Percentiles rank a stretch among this genome's conserved stretches.
Evolutionary conservation across 2,797 vertebrate species (phyloP).

Genomic region (Labeo calbasu): DNA sequence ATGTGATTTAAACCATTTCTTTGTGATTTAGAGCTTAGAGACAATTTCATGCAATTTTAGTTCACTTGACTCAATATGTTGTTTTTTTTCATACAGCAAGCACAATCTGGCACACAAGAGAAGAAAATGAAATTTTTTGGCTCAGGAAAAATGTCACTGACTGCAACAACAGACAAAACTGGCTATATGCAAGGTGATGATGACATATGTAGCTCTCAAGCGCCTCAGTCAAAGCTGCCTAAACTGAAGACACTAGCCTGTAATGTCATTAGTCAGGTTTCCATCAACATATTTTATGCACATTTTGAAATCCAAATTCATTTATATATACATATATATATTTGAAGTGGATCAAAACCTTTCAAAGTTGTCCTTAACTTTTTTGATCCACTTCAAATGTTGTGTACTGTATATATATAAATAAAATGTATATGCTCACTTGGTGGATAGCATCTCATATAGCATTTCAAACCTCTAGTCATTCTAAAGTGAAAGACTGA

Average conservation of each 20-base stretch:
- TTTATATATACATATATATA: too few relatives aligned
- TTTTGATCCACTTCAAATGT: too few relatives aligned
- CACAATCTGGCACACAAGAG: constrained; percentile 84
- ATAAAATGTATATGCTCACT: not conserved
- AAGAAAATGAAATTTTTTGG: constrained; percentile 91
- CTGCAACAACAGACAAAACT: constrained; percentile 84
- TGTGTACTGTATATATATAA: too few relatives aligned
- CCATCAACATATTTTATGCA: not conserved
- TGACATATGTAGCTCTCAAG: not conserved
- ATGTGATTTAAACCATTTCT: not conserved
- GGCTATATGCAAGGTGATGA: constrained; percentile 86
- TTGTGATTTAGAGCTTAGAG: not conserved
- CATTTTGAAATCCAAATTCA: not conserved
- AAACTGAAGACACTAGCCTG: not conserved
- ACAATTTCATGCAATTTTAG: not conserved
- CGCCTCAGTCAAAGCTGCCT: not conserved
- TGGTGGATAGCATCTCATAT: not conserved
- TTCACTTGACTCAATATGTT: not conserved
- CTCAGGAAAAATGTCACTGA: constrained; percentile 90
- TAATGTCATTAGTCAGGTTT: too few relatives aligned
- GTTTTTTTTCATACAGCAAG: constrained; percentile 76
- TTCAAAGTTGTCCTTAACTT: too few relatives aligned
- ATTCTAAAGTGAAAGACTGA: not conserved
- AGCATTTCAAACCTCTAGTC: not conserved
- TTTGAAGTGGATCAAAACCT: too few relatives aligned